These are phyloP conservation scores for Protonemura montana DNA, from an alignment of 2,888 invertebrate species.

Conservation along the genomic window DNA sequence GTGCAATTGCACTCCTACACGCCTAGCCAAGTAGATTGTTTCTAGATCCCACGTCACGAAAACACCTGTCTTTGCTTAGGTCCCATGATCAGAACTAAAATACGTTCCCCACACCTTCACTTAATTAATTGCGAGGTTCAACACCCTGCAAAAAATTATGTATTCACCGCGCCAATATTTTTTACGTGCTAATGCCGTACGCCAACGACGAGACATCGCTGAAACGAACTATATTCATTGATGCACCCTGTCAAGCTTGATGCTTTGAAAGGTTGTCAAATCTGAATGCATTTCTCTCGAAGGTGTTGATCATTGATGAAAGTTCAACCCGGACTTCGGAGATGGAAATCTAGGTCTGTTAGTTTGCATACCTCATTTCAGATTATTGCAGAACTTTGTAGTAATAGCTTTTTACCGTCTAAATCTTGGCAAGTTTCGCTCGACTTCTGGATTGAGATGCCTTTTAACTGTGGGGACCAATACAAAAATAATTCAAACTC, in stretches of 20 bases:
- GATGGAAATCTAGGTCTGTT: background rate
- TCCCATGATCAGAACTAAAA: conserved; percentile 3
- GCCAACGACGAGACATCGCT: background rate
- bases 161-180: background rate
- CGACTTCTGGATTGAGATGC: background rate
- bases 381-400: background rate
- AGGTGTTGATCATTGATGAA: background rate
- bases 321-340: background rate
- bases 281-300: background rate
- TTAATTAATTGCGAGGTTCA: conserved; percentile 1
- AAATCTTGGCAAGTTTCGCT: background rate
- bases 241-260: background rate
- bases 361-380: background rate
- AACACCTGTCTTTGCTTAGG: background rate
- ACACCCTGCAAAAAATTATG: background rate
- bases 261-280: background rate
- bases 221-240: background rate
- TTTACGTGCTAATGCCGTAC: background rate
- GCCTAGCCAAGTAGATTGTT: too few relatives aligned
- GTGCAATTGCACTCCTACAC: too few relatives aligned
- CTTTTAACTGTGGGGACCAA: too few relatives aligned
- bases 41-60: background rate
- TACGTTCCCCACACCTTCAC: background rate
- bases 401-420: background rate
- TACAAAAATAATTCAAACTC: too few relatives aligned